phyloP scores from a whole-genome alignment of 2,113 vertebrate species.

The Petroica traversi region DNA sequence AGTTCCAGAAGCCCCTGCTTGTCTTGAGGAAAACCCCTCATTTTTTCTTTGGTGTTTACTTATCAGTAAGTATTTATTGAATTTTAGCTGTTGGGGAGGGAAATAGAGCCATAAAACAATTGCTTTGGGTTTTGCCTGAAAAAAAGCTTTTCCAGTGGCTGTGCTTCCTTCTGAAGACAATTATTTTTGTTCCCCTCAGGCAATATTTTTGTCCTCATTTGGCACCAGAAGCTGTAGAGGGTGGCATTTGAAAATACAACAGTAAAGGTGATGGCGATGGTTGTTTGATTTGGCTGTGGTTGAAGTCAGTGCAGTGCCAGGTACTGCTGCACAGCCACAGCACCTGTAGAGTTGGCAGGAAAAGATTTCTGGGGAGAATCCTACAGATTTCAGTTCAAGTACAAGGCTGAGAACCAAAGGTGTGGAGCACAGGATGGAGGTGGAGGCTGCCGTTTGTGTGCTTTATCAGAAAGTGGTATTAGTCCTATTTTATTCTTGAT shows the following conservation, averaged over 20 bases:
- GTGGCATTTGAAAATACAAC: neutral
- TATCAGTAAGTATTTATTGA: neutral
- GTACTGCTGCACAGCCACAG: accelerated
- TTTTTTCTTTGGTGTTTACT: neutral
- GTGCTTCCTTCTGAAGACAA: neutral
- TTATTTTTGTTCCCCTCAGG: neutral
- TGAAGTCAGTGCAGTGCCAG: neutral
- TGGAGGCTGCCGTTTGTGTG: neutral
- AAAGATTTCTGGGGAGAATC: neutral
- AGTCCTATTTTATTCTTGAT: neutral
- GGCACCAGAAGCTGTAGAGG: neutral
- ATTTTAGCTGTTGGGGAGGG: neutral
- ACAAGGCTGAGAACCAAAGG: neutral
- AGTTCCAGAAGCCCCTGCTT: neutral
- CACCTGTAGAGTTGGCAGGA: neutral
- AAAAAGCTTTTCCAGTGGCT: neutral
- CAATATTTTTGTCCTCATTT: neutral
- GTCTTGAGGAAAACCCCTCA: neutral
- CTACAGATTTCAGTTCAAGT: neutral
- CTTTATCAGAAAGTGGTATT: neutral
- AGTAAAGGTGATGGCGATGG: neutral
- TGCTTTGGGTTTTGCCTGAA: neutral
- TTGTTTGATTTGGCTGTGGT: neutral
- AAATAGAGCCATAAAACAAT: neutral
- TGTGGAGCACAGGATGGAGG: neutral